Evolutionary conservation across 2,113 vertebrate genomes (phyloP).

Genomic region (Heteronetta atricapilla): DNA sequence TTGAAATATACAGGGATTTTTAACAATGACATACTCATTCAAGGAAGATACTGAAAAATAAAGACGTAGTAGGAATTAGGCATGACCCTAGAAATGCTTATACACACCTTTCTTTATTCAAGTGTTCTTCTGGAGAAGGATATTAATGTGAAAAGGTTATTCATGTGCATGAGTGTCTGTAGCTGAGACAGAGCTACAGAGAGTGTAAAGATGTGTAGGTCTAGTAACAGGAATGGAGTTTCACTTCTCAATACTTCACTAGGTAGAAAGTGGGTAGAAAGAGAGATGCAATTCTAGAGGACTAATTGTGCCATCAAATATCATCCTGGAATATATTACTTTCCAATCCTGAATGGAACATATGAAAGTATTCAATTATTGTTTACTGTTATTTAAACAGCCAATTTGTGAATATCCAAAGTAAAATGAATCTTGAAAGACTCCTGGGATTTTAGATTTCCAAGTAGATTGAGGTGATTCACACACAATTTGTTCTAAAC

Average conservation of each 20-base stretch:
- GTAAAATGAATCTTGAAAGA: background rate
- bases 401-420: background rate
- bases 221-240: background rate
- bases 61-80: background rate
- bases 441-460: background rate
- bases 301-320: background rate
- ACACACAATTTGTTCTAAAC: background rate
- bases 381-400: background rate
- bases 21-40: background rate
- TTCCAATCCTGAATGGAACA: background rate
- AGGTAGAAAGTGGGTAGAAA: background rate
- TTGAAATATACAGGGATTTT: background rate
- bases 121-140: background rate
- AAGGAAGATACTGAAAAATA: background rate
- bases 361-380: background rate
- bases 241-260: background rate
- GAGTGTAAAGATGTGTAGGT: background rate
- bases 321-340: background rate
- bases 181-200: background rate
- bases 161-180: rapidly evolving
- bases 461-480: background rate
- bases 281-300: background rate
- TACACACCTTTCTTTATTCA: background rate
- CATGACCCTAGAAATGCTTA: background rate
- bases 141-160: background rate